These are phyloP conservation scores for Poeciliopsis retropinna DNA, from an alignment of 2,113 vertebrate genomes.

Conservation along the genomic window DNA sequence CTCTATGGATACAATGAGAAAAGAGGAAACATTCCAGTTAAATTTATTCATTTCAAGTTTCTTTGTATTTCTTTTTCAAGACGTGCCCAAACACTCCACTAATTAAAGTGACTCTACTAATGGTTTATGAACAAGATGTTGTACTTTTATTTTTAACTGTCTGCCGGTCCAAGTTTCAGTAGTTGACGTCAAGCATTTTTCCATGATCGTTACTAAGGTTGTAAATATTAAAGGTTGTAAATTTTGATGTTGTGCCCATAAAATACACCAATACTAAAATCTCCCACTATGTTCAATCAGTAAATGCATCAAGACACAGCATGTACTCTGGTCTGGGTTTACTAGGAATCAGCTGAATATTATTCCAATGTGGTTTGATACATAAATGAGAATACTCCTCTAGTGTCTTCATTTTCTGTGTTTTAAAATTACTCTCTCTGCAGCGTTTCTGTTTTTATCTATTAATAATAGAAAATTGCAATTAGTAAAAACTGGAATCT, in stretches of 20 bases:
- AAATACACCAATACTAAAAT: background rate
- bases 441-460: background rate
- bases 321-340: background rate
- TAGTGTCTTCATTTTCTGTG: background rate
- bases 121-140: background rate
- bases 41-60: constrained; percentile 6
- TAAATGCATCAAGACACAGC: background rate
- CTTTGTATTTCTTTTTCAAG: background rate
- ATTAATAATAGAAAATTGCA: background rate
- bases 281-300: background rate
- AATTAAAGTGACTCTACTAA: background rate
- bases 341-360: background rate
- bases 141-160: too few species aligned
- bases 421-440: background rate
- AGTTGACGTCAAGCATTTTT: background rate
- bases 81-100: background rate
- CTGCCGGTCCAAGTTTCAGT: too few species aligned
- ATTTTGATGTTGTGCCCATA: too few species aligned
- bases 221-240: background rate
- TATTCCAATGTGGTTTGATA: background rate
- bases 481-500: background rate
- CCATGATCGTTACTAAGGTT: background rate
- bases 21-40: background rate
- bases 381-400: background rate
- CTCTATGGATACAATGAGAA: background rate